These are phyloP conservation scores for Griposia aprilina DNA, from an alignment of 2,888 invertebrate genomes.

Conservation along the genomic window DNA sequence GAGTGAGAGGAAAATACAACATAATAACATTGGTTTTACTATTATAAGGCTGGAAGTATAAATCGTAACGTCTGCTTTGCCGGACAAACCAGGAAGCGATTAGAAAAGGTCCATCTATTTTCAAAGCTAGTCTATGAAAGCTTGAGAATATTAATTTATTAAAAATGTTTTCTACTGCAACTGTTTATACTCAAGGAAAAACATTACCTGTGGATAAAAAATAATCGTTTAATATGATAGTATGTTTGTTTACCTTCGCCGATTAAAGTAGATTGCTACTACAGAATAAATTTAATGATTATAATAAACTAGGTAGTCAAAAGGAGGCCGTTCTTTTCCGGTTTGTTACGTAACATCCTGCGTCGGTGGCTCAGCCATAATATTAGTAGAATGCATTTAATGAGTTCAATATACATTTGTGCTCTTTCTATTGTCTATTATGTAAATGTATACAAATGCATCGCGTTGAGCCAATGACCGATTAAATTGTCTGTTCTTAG, in stretches of 20 bases:
- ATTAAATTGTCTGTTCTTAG: background rate
- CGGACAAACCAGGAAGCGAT: background rate
- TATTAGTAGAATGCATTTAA: slow-evolving; percentile 33
- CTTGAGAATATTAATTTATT: background rate
- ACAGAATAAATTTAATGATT: background rate
- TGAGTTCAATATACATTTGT: background rate
- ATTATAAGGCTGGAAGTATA: background rate
- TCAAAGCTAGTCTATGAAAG: background rate
- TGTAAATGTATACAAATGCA: background rate
- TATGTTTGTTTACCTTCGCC: slow-evolving; percentile 43
- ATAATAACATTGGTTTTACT: background rate
- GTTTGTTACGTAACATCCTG: slow-evolving; percentile 48
- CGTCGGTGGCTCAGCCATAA: slow-evolving; percentile 9
- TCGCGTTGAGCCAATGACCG: background rate
- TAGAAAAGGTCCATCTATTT: too few relatives aligned
- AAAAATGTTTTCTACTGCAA: background rate
- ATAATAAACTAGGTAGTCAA: background rate
- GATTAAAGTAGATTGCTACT: slow-evolving; percentile 20
- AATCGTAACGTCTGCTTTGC: background rate
- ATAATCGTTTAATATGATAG: background rate
- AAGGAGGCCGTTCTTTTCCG: slow-evolving; percentile 55
- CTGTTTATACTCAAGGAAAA: slow-evolving; percentile 24
- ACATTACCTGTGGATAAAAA: background rate
- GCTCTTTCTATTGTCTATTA: slow-evolving; percentile 4
- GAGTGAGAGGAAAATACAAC: background rate